phyloP scores from a whole-genome alignment of 1,140 invertebrate genomes.

The Trichonephila clavata region DNA sequence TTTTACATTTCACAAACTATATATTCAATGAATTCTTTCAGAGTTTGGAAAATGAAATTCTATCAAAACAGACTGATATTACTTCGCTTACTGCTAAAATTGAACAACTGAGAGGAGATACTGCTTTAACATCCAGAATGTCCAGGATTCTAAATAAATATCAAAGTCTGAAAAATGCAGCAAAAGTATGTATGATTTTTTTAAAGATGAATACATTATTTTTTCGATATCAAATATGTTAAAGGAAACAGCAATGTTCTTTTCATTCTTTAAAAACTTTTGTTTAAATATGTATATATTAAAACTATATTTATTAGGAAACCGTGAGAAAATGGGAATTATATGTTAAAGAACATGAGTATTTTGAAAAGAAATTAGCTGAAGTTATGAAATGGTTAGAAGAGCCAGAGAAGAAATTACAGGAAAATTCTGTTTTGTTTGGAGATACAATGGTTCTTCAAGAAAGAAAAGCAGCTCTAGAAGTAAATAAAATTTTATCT shows the following conservation, averaged over 20 bases:
- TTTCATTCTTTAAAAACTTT: background rate
- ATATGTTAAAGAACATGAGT: conserved; percentile 91
- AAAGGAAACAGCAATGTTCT: background rate
- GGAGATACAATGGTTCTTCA: conserved; percentile 92
- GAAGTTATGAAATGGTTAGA: conserved; percentile 89
- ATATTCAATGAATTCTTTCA: conserved; percentile 69
- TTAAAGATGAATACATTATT: background rate
- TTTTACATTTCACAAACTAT: conserved; percentile 48
- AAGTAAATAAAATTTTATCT: conserved; percentile 80
- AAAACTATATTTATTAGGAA: conserved; percentile 78
- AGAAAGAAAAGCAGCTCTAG: conserved; percentile 90
- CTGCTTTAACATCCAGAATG: conserved; percentile 88
- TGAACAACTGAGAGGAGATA: conserved; percentile 87
- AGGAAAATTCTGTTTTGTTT: conserved; percentile 90
- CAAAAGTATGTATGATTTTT: conserved; percentile 83
- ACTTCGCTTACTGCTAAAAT: conserved; percentile 86
- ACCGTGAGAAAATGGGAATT: conserved; percentile 86
- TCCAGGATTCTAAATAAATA: conserved; percentile 91
- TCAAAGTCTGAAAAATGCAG: conserved; percentile 90
- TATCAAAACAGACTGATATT: conserved; percentile 87
- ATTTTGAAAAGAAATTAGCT: conserved; percentile 90
- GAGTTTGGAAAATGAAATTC: conserved; percentile 88
- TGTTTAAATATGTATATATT: background rate
- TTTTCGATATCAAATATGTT: background rate
- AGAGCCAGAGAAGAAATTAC: conserved; percentile 86